Base-by-base conservation (phyloP, 1,140 invertebrate genomes). In the Bombus superbus region DNA sequence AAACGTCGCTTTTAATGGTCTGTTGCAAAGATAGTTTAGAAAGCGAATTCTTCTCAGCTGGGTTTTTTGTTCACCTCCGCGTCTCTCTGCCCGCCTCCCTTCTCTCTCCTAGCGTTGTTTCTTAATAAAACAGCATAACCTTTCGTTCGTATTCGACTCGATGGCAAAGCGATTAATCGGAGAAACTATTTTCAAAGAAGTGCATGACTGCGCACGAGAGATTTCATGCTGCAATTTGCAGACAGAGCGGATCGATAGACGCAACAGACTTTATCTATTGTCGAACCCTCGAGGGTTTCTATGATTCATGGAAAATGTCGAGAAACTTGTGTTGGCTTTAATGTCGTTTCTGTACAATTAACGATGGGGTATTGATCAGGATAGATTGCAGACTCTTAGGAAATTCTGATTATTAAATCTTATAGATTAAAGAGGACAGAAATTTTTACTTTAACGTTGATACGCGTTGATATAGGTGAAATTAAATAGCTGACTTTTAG, bases 141-240 rank as follows among this genome's bases (percentile, higher is more conserved):
- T 75, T 83, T 83, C 71, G 57, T 75, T 66, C 64, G 35, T 72
- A 76, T 83, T 83, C 81, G 81, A 76, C 25, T 76, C 59, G 72
- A 83, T 76, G 72, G 68, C 59, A 42, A 44, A 64, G 25, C 81
- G 81, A 83, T 83, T 83, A 83, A 83, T 64, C 81, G 81, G 72
- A 76, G 81, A 83, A 83, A 83, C 81, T 83, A 44, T 83, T 83
- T 83, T 66, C 81, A 83, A 75, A 59, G 81, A 83, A 76, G 71
- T 83, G 81, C 81, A 83, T 76, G 81, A 75, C 72, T 83, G 81
- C 81, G 59, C 81, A 66, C 59, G n/a, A 66, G 72, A 53, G 81
- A 76, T 83, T 83, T 83, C 71, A 47, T 40, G 72, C 72, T 25
- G 81, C 40, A 83, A 83, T 83, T 83, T 83, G 72, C 59, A 72